Evolutionary conservation across 2,888 invertebrate species (phyloP).

Genomic region (Andrena haemorrhoa): DNA sequence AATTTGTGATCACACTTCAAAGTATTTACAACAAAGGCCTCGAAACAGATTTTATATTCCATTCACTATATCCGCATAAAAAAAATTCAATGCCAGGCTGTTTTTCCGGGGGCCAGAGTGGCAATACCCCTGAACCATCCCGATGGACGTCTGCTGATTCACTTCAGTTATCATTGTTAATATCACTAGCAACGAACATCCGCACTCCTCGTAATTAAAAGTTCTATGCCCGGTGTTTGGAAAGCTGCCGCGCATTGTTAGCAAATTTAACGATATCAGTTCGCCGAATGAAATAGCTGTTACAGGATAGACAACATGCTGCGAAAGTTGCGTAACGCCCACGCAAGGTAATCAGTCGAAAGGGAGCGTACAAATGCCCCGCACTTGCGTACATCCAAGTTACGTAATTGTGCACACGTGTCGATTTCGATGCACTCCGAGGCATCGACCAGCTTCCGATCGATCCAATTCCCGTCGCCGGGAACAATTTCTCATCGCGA

Average conservation of each 20-base stretch:
- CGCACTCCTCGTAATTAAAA: conserved; percentile 13
- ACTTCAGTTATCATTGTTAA: conserved; percentile 22
- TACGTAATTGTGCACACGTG: neutral
- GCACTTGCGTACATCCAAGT: neutral
- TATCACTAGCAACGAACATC: neutral
- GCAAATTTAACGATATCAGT: neutral
- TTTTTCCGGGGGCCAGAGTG: too few relatives aligned
- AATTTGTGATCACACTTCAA: too few relatives aligned
- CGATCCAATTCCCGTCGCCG: neutral
- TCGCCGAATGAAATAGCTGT: neutral
- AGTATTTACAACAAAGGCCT: too few relatives aligned
- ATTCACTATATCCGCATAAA: too few relatives aligned
- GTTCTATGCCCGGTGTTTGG: neutral
- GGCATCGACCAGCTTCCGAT: neutral
- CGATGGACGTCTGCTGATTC: conserved; percentile 16
- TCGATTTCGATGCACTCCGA: neutral
- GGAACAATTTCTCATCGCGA: neutral
- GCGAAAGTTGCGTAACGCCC: neutral
- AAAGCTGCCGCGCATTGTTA: neutral
- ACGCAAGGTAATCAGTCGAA: neutral
- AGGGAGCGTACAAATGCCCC: neutral
- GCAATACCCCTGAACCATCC: neutral
- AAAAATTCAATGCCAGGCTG: too few relatives aligned
- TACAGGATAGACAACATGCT: neutral
- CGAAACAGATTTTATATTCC: too few relatives aligned